Conservation (phyloP, 1,140 invertebrate genomes). For the Nymphalis io region DNA sequence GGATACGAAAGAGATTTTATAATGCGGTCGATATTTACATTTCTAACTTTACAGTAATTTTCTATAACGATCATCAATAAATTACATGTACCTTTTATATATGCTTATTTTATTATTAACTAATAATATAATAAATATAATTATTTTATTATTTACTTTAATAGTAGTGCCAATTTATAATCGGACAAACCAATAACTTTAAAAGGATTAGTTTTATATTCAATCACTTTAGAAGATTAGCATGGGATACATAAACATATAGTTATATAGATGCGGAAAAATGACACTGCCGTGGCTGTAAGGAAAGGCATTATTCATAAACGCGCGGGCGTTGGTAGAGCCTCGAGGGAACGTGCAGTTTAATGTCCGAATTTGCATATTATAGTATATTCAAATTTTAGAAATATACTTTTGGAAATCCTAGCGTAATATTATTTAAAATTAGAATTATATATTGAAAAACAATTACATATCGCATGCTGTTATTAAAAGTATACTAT, state of each 20-base stretch:
- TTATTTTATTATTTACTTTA: too few species aligned
- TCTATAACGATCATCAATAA: too few species aligned
- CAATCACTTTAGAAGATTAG: constrained; percentile 24
- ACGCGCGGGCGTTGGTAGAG: constrained; percentile 46
- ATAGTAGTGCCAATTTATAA: background rate
- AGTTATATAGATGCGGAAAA: constrained; percentile 25
- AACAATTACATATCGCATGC: too few species aligned
- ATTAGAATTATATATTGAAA: background rate
- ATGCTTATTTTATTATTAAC: too few species aligned
- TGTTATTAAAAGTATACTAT: too few species aligned
- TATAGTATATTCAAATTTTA: constrained; percentile 46
- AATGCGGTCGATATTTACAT: background rate
- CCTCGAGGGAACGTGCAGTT: constrained; percentile 58
- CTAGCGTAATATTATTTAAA: constrained; percentile 20
- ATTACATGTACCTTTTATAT: too few species aligned
- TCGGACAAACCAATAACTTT: constrained; percentile 1
- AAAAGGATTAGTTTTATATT: constrained; percentile 2
- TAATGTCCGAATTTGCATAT: constrained; percentile 75
- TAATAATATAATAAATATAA: too few species aligned
- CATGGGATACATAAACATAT: background rate
- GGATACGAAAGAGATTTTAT: background rate
- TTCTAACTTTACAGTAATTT: too few species aligned
- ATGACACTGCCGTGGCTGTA: constrained; percentile 48
- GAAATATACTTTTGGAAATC: constrained; percentile 21
- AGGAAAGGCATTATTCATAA: constrained; percentile 71